phyloP scores from a whole-genome alignment of 2,888 invertebrate genomes.

The Thalpophila matura region DNA sequence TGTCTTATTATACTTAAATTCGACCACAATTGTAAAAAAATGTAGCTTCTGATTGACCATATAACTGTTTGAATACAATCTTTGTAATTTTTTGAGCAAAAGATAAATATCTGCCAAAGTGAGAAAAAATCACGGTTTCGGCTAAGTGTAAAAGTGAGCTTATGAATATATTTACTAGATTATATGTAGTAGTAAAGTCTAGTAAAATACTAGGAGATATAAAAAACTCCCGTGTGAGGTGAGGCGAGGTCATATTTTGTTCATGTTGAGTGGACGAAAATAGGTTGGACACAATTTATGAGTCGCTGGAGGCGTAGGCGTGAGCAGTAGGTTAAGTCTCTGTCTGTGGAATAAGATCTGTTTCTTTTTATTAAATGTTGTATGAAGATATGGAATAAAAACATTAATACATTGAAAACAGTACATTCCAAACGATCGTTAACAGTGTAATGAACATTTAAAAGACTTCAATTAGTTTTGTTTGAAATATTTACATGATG shows the following conservation, averaged over 20 bases:
- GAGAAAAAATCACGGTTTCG: too few species aligned
- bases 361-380: slow-evolving; percentile 12
- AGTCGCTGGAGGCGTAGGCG: slow-evolving; percentile 4
- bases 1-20: too few species aligned
- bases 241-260: slow-evolving; percentile 47
- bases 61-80: too few species aligned
- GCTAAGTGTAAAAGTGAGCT: too few species aligned
- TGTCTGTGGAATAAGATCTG: slow-evolving; percentile 7
- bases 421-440: too few species aligned
- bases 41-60: too few species aligned
- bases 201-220: slow-evolving; percentile 33
- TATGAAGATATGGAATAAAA: background rate
- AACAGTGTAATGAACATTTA: too few species aligned
- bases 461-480: background rate
- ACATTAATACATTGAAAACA: background rate
- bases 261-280: slow-evolving; percentile 32
- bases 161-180: slow-evolving; percentile 42
- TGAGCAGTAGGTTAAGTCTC: slow-evolving; percentile 27
- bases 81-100: too few species aligned
- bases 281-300: slow-evolving; percentile 49
- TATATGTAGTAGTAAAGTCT: slow-evolving; percentile 23
- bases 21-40: too few species aligned
- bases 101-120: too few species aligned
- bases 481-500: background rate
- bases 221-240: slow-evolving; percentile 33